Evolutionary conservation across 2,888 invertebrate genomes (phyloP).

Genomic region (Tetragonula carbonaria): DNA sequence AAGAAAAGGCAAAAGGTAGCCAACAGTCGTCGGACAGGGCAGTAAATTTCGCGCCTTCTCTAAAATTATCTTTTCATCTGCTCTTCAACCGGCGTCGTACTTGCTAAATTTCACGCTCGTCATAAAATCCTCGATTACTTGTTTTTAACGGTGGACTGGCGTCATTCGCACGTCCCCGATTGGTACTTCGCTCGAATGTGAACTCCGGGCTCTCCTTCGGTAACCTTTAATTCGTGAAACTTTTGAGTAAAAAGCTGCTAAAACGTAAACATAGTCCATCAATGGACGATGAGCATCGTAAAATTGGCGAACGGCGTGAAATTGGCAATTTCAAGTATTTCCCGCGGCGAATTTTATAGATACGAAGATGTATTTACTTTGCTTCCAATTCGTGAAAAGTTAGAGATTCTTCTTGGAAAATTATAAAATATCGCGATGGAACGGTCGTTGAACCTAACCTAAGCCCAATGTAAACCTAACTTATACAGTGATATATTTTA

Average conservation of each 20-base stretch:
- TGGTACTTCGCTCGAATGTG: neutral
- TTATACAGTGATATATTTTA: no score
- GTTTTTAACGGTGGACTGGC: neutral
- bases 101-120: slow-evolving; percentile 30
- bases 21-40: neutral
- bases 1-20: neutral
- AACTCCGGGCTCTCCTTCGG: neutral
- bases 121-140: slow-evolving; percentile 28
- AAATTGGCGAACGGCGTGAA: no score
- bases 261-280: neutral
- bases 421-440: no score
- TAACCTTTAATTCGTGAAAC: neutral
- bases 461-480: no score
- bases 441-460: no score
- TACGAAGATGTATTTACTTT: no score
- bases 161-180: slow-evolving; percentile 15
- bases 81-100: neutral
- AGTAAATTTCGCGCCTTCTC: slow-evolving; percentile 1
- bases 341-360: no score
- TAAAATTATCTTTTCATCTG: slow-evolving; percentile 9
- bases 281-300: neutral
- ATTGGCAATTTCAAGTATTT: no score
- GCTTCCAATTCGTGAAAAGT: no score
- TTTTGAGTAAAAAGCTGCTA: neutral
- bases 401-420: no score